Evolutionary conservation across 2,797 vertebrate genomes (phyloP), one percentile per base, ranked within the genome.

Genomic region (Sciurus carolinensis): DNA sequence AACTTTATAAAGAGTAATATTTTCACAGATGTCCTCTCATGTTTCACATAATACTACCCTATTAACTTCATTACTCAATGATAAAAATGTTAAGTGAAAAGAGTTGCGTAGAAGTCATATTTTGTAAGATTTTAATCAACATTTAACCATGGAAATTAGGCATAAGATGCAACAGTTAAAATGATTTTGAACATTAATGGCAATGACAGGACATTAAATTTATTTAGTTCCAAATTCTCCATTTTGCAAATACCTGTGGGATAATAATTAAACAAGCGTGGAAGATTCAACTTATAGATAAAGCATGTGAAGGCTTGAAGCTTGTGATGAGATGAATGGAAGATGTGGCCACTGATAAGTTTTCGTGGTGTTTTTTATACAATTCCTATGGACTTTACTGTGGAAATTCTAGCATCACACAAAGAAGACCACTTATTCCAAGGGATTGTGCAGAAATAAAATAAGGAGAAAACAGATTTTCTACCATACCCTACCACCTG

Each of bases 11-110:
- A 87, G 77, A 90, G n/a, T 84, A 80, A 62, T 80, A 89, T 93
- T 96, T 87, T 81, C 36, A 96, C 59, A 87, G 77, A 82, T 80
- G 30, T 95, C 50, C 83, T 90, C 95, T 88, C 42, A 57, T 52
- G 75, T 91, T 44, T 91, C 84, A 92, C 5, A 85, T 82, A 92
- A 91, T 86, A 88, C 7, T 79, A 33, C 80, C 85, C 89, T 22
- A 91, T 86, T 88, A 81, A 75, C 72, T 89, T 24, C 13, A 42
- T 44, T 87, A 90, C 30, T 94, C 59, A 91, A 82, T 64, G 18
- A 85, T 72, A n/a, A 93, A 22, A 28, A 87, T 90, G 81, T 93
- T 82, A 67, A 52, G 73, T 66, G 57, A 79, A 36, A 88, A 80
- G 15, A 81, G 22, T 20, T 76, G 28, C 76, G 18, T 26, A 86